phyloP scores from a whole-genome alignment of 2,888 invertebrate species.

The Dicranocentrus wangi region DNA sequence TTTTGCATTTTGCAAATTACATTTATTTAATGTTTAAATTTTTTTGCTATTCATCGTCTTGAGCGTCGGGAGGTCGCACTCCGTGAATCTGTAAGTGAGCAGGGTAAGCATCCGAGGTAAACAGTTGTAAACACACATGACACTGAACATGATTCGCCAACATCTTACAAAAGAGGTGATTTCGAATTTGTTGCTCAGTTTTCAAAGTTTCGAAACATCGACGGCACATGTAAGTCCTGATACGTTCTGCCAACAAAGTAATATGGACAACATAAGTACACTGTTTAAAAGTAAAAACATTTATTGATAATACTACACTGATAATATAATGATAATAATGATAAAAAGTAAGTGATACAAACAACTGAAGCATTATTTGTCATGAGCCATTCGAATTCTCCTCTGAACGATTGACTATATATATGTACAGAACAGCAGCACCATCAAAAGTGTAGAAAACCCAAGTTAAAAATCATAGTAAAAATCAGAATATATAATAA shows the following conservation, averaged over 20 bases:
- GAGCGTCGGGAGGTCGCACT: slow-evolving; percentile 44
- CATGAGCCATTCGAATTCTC: too few relatives aligned
- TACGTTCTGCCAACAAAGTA: slow-evolving; percentile 54
- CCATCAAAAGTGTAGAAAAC: too few relatives aligned
- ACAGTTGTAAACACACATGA: slow-evolving; percentile 56
- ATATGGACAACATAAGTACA: too few relatives aligned
- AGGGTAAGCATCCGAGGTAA: slow-evolving; percentile 52
- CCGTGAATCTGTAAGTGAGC: slow-evolving; percentile 61
- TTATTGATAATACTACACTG: too few relatives aligned
- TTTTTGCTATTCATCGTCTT: background rate
- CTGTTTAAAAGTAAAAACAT: too few relatives aligned
- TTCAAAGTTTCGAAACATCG: slow-evolving; percentile 64
- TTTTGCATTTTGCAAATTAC: too few relatives aligned
- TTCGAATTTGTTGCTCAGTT: slow-evolving; percentile 64
- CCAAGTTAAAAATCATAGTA: background rate
- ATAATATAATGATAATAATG: too few relatives aligned
- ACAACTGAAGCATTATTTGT: too few relatives aligned
- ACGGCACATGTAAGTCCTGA: slow-evolving; percentile 66
- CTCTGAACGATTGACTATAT: too few relatives aligned
- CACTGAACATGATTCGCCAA: slow-evolving; percentile 62
- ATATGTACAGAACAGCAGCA: too few relatives aligned
- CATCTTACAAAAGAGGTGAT: slow-evolving; percentile 65
- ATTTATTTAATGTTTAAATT: too few relatives aligned
- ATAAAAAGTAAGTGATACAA: too few relatives aligned
- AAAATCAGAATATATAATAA: background rate